Percentiles rank a stretch among this genome's conserved stretches.
phyloP scores from a whole-genome alignment of 2,797 vertebrate species.

The Mastacembelus armatus region DNA sequence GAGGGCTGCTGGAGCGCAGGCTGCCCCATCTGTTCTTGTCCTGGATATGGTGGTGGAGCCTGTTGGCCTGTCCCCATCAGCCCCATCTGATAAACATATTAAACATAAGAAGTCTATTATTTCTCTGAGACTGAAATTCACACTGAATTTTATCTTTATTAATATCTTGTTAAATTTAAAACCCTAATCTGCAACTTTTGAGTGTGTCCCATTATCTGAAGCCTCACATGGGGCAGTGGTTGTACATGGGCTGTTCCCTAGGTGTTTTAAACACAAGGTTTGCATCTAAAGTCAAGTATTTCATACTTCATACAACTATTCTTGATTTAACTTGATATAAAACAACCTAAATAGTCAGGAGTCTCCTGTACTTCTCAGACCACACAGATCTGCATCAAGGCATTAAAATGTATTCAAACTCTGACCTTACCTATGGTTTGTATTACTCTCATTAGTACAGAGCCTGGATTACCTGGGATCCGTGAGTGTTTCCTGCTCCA shows the following conservation, averaged over 20 bases:
- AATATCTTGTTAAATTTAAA: too few relatives aligned
- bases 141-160: neutral
- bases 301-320: neutral
- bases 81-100: conserved; percentile 81
- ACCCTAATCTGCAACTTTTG: too few relatives aligned
- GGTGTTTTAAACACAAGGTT: neutral
- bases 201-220: too few relatives aligned
- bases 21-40: conserved; percentile 88
- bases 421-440: conserved; percentile 1
- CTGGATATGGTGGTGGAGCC: conserved; percentile 92
- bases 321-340: neutral
- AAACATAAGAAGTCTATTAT: neutral
- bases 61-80: conserved; percentile 89
- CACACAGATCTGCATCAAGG: neutral
- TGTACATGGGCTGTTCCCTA: neutral
- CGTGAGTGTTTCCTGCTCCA: conserved; percentile 88
- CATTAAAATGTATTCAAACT: neutral
- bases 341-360: neutral
- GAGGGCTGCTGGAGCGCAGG: conserved; percentile 93
- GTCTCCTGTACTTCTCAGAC: neutral
- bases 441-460: neutral
- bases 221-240: neutral
- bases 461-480: conserved; percentile 88
- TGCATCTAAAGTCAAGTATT: neutral
- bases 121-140: neutral